These are phyloP conservation scores for Allolobophora icterica DNA, from an alignment of 2,888 invertebrate genomes.

Conservation along the genomic window DNA sequence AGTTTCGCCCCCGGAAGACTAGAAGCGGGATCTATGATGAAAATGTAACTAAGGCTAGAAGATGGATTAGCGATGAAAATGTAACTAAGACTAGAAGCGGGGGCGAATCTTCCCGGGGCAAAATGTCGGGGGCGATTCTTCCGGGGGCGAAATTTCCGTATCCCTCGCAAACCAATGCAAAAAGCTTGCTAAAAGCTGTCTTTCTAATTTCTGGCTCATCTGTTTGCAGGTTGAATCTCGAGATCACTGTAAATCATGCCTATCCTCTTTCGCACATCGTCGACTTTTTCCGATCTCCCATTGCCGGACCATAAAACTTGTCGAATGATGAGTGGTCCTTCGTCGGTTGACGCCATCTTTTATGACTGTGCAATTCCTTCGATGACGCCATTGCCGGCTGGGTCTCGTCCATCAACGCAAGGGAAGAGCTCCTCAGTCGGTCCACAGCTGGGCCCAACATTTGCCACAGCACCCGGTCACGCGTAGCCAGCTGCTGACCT, in stretches of 20 bases:
- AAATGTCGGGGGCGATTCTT: too few species aligned
- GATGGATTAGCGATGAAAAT: too few species aligned
- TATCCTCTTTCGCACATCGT: constrained; percentile 6
- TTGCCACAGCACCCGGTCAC: neutral
- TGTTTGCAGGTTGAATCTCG: neutral
- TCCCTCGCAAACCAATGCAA: neutral
- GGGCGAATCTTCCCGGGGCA: too few species aligned
- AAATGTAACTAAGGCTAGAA: too few species aligned
- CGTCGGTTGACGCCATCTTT: constrained; percentile 10
- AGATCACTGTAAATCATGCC: neutral
- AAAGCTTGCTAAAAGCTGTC: neutral
- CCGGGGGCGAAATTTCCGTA: too few species aligned
- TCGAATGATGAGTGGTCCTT: neutral
- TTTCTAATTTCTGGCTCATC: neutral
- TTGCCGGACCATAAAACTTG: neutral
- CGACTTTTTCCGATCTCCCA: neutral
- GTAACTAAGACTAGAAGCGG: too few species aligned
- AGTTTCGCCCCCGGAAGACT: too few species aligned
- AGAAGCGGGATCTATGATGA: too few species aligned
- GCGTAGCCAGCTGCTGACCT: neutral
- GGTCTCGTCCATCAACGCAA: neutral
- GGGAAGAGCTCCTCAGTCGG: neutral
- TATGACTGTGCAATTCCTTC: neutral
- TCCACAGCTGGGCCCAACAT: neutral
- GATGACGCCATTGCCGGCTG: neutral